Conservation (phyloP, 2,888 invertebrate genomes). For the Thelaira solivaga region DNA sequence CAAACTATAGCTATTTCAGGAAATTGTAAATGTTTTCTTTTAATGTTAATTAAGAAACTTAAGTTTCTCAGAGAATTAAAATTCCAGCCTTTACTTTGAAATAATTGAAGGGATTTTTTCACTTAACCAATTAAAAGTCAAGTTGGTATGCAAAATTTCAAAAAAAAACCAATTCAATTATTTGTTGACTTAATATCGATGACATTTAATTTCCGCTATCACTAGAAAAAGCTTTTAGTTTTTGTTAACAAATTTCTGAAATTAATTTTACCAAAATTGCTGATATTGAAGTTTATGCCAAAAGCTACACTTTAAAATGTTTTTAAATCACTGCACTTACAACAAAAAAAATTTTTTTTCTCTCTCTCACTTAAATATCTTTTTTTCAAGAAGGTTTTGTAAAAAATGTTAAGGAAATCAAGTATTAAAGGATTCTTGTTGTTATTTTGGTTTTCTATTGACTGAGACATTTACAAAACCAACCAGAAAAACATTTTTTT, state of each 20-base stretch:
- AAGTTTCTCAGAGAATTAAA: too few relatives aligned
- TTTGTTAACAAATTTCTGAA: constrained; percentile 1
- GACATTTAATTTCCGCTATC: constrained; percentile 57
- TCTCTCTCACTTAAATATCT: neutral
- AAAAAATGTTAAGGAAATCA: neutral
- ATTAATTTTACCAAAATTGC: neutral
- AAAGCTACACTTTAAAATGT: neutral
- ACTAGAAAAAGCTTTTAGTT: constrained; percentile 10
- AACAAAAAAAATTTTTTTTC: neutral
- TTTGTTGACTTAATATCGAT: constrained; percentile 44
- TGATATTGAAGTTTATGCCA: constrained; percentile 5
- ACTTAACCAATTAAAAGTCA: constrained; percentile 10
- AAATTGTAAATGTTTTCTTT: too few relatives aligned
- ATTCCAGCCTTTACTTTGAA: too few relatives aligned
- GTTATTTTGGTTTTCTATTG: neutral
- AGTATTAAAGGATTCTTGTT: constrained; percentile 1
- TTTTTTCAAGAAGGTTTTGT: neutral
- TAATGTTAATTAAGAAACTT: too few relatives aligned
- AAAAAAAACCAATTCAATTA: constrained; percentile 6
- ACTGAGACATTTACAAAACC: constrained; percentile 32
- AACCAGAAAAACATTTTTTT: too few relatives aligned
- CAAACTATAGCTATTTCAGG: too few relatives aligned
- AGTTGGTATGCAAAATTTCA: neutral
- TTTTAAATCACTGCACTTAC: constrained; percentile 7
- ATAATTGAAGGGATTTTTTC: too few relatives aligned